Percentiles rank a stretch among this genome's conserved stretches.
Conservation (phyloP, 2,113 vertebrate genomes). For the Microcebus tavaratra region DNA sequence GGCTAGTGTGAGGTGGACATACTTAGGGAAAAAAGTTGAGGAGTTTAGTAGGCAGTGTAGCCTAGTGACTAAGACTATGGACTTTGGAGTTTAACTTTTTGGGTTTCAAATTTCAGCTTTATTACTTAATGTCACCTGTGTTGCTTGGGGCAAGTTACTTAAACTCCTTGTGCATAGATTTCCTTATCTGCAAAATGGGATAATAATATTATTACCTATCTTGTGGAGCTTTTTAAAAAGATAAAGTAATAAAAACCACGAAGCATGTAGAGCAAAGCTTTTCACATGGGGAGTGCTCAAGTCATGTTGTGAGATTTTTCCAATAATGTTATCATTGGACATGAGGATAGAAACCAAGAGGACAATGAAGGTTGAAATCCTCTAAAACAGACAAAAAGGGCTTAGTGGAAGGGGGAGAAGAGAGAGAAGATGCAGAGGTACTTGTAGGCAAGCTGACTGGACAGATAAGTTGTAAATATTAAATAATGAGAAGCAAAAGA, state of each 20-base stretch:
- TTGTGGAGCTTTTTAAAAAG: neutral
- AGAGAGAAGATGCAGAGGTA: neutral
- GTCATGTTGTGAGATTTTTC: neutral
- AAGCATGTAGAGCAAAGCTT: neutral
- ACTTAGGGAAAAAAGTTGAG: neutral
- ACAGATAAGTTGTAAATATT: neutral
- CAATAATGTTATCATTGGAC: neutral
- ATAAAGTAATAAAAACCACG: neutral
- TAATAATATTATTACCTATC: neutral
- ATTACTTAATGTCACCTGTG: neutral
- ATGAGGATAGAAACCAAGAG: neutral
- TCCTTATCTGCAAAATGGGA: neutral
- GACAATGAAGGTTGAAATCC: neutral
- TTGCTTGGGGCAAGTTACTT: neutral
- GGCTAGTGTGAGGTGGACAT: neutral
- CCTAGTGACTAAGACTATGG: neutral
- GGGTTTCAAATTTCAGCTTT: constrained; percentile 24
- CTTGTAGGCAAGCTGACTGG: neutral
- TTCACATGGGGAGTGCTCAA: neutral
- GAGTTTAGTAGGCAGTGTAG: neutral
- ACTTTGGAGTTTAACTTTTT: neutral
- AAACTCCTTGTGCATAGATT: neutral
- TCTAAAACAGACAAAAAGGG: neutral
- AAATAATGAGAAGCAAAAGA: neutral
- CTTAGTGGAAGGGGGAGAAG: neutral